Evolutionary conservation across 1,140 invertebrate species (phyloP), one percentile per base, ranked within the genome.

Genomic region (Whitmania pigra): DNA sequence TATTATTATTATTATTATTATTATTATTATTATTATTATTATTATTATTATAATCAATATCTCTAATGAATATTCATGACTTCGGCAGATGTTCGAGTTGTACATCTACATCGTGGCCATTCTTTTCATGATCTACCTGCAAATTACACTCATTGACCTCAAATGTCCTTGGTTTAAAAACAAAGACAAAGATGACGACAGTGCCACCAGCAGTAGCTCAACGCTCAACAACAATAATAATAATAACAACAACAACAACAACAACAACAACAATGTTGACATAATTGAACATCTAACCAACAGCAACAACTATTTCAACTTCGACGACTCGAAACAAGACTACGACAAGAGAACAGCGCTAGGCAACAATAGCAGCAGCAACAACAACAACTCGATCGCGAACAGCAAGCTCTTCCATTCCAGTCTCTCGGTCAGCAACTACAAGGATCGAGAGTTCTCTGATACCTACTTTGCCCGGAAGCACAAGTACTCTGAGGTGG

Each of bases 81-180:
- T 25, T 63, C 11, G 9, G 13, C 67, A 70, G 69, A 53, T 53
- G n/a, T 54, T 53, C 69, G 20, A 22, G 18, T 17, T 70, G 20
- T 70, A 70, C 49, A 53, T 70, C n/a, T 70, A 70, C 69, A 53
- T n/a, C 6, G n/a, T 70, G 22, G 36, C 43, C 15, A 70, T 49
- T 0, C n/a, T 70, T 0, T 53, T 70, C 40, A 22, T 70, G 18
- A 70, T 70, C 69, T 70, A 70, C 69, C 18, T 70, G 0, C 69
- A 70, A 25, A 49, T 70, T 9, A 11, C 25, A 9, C 67, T 68
- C 22, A 22, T 40, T 22, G 22, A 22, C n/a, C 36, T 36, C 25
- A 22, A 29, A 6, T 25, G 57, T 18, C 22, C 22, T 18, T 63
- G 57, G 22, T 4, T 6, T n/a, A 2, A 31, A 7, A 63, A 63